Base-by-base conservation (phyloP, 1,140 invertebrate species). In the Vanessa atalanta region DNA sequence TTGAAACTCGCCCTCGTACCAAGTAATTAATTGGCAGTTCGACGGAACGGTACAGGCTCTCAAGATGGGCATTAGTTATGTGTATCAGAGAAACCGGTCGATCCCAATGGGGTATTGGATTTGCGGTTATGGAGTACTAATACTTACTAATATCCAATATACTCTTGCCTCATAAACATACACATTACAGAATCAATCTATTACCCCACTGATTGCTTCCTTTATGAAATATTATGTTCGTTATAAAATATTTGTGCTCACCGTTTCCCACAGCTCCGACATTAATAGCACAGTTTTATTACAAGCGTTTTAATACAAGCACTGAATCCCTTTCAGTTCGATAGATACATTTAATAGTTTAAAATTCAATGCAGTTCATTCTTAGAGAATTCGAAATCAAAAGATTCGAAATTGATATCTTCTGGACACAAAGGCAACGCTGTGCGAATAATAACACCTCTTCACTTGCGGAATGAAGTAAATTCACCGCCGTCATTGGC, bases 21-120 rank as follows among this genome's bases (percentile, higher is more conserved):
- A 75, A 67, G 66, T 81, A 81, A 86, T 86, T 88, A 88, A 88
- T 86, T 85, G 86, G 78, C 82, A 79, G 79, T 81, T 73, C 79
- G 79, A 81, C 71, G 70, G 67, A 73, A 70, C 77, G 68, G 77
- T 79, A 65, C 63, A 23, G 20, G 63, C 43, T 79, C 83, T 84
- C 71, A 50, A 72, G 79, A 84, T 79, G 79, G 85, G 77, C 81
- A 83, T 83, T 83, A 84, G 77, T 75, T 82, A 82, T 82, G 72
- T 80, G 79, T 78, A 75, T 76, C 67, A 76, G 76, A 77, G 72
- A 79, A 37, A 82, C 79, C 82, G 78, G 85, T 61, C 57, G 57
- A 15, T 85, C 82, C 81, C 72, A 83, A 83, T 86, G 81, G 81
- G 77, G 80, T 75, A 74, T 83, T 67, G 78, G 81, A 84, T 86